Percentiles rank a stretch among this genome's conserved stretches.
These are phyloP conservation scores for Tanytarsus gracilentus DNA, from an alignment of 2,888 invertebrate genomes.

Conservation along the genomic window DNA sequence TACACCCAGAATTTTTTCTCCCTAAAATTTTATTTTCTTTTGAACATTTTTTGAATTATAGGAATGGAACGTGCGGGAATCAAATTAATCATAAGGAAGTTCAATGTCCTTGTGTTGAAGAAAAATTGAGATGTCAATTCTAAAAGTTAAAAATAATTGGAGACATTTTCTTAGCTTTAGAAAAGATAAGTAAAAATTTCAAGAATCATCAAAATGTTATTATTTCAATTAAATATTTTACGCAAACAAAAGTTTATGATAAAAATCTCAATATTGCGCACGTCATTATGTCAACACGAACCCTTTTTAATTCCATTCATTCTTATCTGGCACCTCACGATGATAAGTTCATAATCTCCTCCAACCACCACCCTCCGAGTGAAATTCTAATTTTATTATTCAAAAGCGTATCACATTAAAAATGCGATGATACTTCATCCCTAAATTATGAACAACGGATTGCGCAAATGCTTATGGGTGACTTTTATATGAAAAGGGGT, in stretches of 20 bases:
- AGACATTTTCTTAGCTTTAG: no score
- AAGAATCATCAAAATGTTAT: no score
- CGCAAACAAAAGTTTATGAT: no score
- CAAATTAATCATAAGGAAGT: conserved; percentile 19
- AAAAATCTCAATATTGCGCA: no score
- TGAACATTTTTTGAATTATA: background rate
- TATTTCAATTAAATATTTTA: no score
- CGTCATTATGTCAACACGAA: no score
- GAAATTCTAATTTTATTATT: conserved; percentile 23
- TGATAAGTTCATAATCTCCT: conserved; percentile 18
- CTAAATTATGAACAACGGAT: conserved; percentile 17
- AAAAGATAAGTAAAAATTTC: no score
- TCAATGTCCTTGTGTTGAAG: conserved; percentile 2
- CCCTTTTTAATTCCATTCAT: no score
- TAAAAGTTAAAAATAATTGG: no score
- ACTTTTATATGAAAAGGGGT: conserved; percentile 10
- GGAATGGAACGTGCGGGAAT: background rate
- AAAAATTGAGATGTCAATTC: background rate
- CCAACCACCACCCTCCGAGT: background rate
- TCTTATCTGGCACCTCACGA: conserved; percentile 8
- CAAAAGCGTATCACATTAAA: background rate
- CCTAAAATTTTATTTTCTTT: background rate
- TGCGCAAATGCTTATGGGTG: conserved; percentile 25
- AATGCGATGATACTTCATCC: background rate
- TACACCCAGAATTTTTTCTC: background rate